Percentiles rank a stretch among this genome's conserved stretches.
These are phyloP conservation scores for Calliphora vomitoria DNA, from an alignment of 2,888 invertebrate genomes.

Conservation along the genomic window DNA sequence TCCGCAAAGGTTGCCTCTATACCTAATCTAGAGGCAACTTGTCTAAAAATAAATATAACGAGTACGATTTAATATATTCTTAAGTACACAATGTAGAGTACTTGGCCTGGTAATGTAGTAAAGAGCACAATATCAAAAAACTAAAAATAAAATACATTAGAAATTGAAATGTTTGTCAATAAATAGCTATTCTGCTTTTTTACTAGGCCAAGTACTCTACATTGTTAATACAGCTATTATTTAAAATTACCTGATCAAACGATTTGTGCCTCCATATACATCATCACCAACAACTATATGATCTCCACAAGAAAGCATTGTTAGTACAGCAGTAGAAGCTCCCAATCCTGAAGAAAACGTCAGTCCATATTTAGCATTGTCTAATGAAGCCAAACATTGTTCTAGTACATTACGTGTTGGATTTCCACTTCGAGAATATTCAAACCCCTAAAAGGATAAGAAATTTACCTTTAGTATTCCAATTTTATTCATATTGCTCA, in stretches of 20 bases:
- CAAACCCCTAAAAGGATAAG: conserved; percentile 88
- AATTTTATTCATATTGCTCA: too few relatives aligned
- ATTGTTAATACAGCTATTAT: too few relatives aligned
- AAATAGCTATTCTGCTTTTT: too few relatives aligned
- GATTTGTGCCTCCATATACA: conserved; percentile 96
- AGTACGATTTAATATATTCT: background rate
- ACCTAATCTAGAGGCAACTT: conserved; percentile 88
- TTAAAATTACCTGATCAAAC: conserved; percentile 87
- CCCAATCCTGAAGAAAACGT: conserved; percentile 96
- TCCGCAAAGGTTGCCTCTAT: conserved; percentile 92
- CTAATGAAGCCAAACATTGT: conserved; percentile 94
- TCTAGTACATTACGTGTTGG: conserved; percentile 96
- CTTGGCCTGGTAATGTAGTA: too few relatives aligned
- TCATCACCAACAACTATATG: conserved; percentile 96
- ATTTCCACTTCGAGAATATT: conserved; percentile 97
- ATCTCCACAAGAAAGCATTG: conserved; percentile 93
- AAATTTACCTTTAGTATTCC: too few relatives aligned
- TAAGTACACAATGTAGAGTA: too few relatives aligned
- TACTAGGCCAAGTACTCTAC: too few relatives aligned
- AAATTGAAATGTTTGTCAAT: too few relatives aligned
- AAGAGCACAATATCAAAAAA: too few relatives aligned
- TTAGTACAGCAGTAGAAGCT: conserved; percentile 90
- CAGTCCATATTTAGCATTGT: conserved; percentile 93
- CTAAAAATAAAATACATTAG: too few relatives aligned
- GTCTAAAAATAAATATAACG: conserved; percentile 85